Conservation (phyloP, 23 tunicate species). For the Styela plicata region DNA sequence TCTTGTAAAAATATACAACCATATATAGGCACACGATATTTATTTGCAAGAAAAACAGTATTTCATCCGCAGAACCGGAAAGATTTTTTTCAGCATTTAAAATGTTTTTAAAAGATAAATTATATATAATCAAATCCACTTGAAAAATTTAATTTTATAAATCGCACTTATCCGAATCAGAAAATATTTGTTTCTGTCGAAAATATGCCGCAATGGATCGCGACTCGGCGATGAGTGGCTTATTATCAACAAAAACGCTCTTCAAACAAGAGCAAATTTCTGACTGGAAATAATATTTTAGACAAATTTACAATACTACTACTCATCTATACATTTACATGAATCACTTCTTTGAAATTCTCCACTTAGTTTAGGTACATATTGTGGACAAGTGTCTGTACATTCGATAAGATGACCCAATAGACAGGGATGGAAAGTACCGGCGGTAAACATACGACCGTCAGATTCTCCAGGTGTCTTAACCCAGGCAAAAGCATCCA, state of each 20-base stretch:
- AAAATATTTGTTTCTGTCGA: too few relatives aligned
- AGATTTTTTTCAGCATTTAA: neutral
- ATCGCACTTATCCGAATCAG: neutral
- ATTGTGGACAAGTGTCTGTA: constrained; percentile 89
- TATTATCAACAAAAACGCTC: too few relatives aligned
- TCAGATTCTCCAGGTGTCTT: constrained; percentile 99
- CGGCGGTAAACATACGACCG: constrained; percentile 84
- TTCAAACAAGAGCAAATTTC: too few relatives aligned
- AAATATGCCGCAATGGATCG: too few relatives aligned
- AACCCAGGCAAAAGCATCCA: constrained; percentile 92
- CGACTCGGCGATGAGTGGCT: too few relatives aligned
- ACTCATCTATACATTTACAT: constrained; percentile 53
- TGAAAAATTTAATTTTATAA: too few relatives aligned
- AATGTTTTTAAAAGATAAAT: neutral
- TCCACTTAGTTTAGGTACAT: constrained; percentile 79
- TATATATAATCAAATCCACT: neutral
- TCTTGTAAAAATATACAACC: too few relatives aligned
- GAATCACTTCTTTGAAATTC: constrained; percentile 72
- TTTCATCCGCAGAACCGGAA: neutral
- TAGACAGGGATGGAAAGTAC: constrained; percentile 93
- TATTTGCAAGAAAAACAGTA: neutral
- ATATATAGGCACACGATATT: neutral
- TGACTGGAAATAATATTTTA: too few relatives aligned
- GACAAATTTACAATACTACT: too few relatives aligned
- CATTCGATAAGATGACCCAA: constrained; percentile 72